Evolutionary conservation across 2,888 invertebrate genomes (phyloP).

Genomic region (Oscheius sp.): DNA sequence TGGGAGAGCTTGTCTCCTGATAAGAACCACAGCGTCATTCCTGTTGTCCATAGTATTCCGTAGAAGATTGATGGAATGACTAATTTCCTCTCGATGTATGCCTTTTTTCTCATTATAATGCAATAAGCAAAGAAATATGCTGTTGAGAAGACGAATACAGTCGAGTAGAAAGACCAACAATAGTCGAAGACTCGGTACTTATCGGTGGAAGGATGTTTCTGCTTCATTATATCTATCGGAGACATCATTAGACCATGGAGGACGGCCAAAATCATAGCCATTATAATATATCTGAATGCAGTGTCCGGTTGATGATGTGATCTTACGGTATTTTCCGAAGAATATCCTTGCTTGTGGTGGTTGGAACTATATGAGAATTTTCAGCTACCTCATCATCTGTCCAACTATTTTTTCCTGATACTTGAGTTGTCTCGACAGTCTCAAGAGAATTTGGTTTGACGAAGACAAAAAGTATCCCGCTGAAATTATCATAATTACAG

Average conservation of each 20-base stretch:
- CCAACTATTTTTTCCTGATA: slow-evolving; percentile 2
- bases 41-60: slow-evolving; percentile 43
- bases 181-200: slow-evolving; percentile 61
- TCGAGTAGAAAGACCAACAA: slow-evolving; percentile 64
- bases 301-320: background rate
- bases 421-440: background rate
- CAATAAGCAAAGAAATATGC: slow-evolving; percentile 62
- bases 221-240: slow-evolving; percentile 59
- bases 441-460: slow-evolving; percentile 25
- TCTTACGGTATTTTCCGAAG: slow-evolving; percentile 23
- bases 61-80: slow-evolving; percentile 61
- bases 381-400: background rate
- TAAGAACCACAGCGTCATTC: slow-evolving; percentile 72
- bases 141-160: slow-evolving; percentile 63
- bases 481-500: slow-evolving; percentile 7
- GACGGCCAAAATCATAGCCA: slow-evolving; percentile 58
- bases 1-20: slow-evolving; percentile 73
- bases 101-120: slow-evolving; percentile 46
- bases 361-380: too few species aligned
- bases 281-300: slow-evolving; percentile 52
- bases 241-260: slow-evolving; percentile 66
- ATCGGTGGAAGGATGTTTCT: slow-evolving; percentile 46
- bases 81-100: slow-evolving; percentile 48
- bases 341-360: background rate
- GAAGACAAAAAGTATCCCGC: slow-evolving; percentile 42